Evolutionary conservation across 2,888 invertebrate genomes (phyloP).

Genomic region (Platyscelio sp.): DNA sequence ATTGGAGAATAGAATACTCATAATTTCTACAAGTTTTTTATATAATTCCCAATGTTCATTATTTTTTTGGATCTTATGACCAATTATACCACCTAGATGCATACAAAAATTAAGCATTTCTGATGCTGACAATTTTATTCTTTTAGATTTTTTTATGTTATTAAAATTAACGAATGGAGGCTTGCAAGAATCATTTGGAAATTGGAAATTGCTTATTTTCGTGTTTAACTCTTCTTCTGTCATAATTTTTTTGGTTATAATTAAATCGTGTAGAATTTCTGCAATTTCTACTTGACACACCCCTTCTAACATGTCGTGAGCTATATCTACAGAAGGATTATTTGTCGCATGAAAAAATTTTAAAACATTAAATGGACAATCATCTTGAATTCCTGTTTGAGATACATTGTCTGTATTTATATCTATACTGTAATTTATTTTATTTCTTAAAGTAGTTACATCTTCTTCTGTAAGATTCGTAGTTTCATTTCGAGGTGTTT

Average conservation of each 20-base stretch:
- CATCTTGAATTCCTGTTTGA: slow-evolving; percentile 26
- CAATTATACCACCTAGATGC: too few species aligned
- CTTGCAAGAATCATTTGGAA: slow-evolving; percentile 29
- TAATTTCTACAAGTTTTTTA: slow-evolving; percentile 17
- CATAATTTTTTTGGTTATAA: slow-evolving; percentile 8
- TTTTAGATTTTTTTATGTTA: slow-evolving; percentile 7
- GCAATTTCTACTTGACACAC: slow-evolving; percentile 46
- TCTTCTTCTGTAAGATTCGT: neutral
- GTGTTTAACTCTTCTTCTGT: slow-evolving; percentile 18
- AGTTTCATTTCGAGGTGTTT: too few species aligned
- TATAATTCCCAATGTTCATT: slow-evolving; percentile 51
- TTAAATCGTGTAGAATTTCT: slow-evolving; percentile 45
- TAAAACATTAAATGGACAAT: neutral
- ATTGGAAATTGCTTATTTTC: slow-evolving; percentile 31
- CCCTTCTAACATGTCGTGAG: slow-evolving; percentile 64
- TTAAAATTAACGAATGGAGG: slow-evolving; percentile 35
- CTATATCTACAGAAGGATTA: slow-evolving; percentile 37
- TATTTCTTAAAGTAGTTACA: neutral
- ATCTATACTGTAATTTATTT: slow-evolving; percentile 4
- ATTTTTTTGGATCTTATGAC: too few species aligned
- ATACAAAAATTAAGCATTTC: slow-evolving; percentile 58
- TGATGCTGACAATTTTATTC: slow-evolving; percentile 61
- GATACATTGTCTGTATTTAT: slow-evolving; percentile 2
- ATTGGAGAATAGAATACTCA: neutral
- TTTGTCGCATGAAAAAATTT: neutral